These are phyloP conservation scores for Orthonychiurus folsomi DNA, from an alignment of 2,888 invertebrate species.

Conservation along the genomic window DNA sequence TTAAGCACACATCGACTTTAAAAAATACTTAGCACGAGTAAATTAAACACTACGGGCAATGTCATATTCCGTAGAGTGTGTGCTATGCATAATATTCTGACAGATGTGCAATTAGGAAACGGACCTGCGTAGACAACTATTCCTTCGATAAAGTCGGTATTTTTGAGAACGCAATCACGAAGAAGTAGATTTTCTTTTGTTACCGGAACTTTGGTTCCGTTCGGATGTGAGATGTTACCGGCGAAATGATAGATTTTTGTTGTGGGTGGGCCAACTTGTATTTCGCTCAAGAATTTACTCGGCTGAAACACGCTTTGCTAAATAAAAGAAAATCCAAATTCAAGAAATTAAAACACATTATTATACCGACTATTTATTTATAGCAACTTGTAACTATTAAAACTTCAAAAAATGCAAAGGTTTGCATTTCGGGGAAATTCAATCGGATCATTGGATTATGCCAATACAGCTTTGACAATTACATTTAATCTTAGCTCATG, in stretches of 20 bases:
- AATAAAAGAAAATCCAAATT: constrained; percentile 41
- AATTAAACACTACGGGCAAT: background rate
- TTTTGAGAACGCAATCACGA: constrained; percentile 87
- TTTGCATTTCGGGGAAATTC: too few species aligned
- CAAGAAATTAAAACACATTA: constrained; percentile 5
- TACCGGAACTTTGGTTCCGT: constrained; percentile 68
- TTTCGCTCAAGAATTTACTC: constrained; percentile 66
- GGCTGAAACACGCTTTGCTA: constrained; percentile 67
- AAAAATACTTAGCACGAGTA: too few species aligned
- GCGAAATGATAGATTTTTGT: constrained; percentile 92
- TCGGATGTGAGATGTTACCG: constrained; percentile 74
- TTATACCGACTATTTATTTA: background rate
- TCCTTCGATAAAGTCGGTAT: constrained; percentile 93
- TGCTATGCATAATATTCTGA: constrained; percentile 33
- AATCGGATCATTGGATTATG: too few species aligned
- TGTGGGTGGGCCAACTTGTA: constrained; percentile 90
- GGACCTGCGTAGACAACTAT: constrained; percentile 93
- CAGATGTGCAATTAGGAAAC: too few species aligned
- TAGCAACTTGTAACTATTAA: too few species aligned
- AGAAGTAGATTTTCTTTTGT: constrained; percentile 83
- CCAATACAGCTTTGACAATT: too few species aligned
- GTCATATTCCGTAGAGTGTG: background rate
- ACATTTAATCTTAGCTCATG: too few species aligned
- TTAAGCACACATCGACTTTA: too few species aligned
- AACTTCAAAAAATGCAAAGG: too few species aligned